Evolutionary conservation across 2,797 vertebrate species (phyloP), one percentile per base, ranked within the genome.

Genomic region (Poecilia picta): DNA sequence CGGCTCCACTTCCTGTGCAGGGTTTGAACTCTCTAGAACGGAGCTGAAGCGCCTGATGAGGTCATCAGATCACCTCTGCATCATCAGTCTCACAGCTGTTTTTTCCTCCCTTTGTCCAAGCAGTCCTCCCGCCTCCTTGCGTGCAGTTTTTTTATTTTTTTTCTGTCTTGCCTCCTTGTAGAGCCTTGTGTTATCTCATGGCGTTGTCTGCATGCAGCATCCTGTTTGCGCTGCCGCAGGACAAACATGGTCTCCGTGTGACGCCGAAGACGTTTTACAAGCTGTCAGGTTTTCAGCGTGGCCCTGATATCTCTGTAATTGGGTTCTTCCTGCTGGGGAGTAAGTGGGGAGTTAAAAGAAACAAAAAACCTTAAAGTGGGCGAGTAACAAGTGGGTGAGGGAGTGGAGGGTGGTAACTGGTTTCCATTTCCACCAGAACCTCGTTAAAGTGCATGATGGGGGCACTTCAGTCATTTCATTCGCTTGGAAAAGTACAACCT

Each of bases 191-290:
- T 96, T 96, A 96, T 96, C 95, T 94, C 41, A 77, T 76, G 47
- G 68, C 73, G 71, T 88, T 93, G 93, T 94, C 91, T 91, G 90
- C 91, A 86, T 90, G 87, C 88, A 73, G 93, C 95, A 94, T 96
- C 96, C 96, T 96, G 96, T 96, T 96, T 96, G 95, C 92, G 83
- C 87, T 88, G 84, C 76, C 81, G 92, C 91, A 91, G 93, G 91
- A 95, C 94, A 95, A 96, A 95, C 94, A 95, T 86, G 82, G 93
- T 92, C 89, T 94, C 90, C 86, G 88, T 88, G 88, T 87, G 90
- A 94, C 91, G 88, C 89, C 66, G 70, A 91, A 94, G 94, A 95
- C 93, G 94, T 95, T 95, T 95, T 93, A 95, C 95, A 95, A 94
- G 90, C 95, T 91, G 92, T 94, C 94, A 92, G 93, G 36, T 92